phyloP scores from a whole-genome alignment of 2,888 invertebrate genomes.

The Acanthosoma haemorrhoidale region DNA sequence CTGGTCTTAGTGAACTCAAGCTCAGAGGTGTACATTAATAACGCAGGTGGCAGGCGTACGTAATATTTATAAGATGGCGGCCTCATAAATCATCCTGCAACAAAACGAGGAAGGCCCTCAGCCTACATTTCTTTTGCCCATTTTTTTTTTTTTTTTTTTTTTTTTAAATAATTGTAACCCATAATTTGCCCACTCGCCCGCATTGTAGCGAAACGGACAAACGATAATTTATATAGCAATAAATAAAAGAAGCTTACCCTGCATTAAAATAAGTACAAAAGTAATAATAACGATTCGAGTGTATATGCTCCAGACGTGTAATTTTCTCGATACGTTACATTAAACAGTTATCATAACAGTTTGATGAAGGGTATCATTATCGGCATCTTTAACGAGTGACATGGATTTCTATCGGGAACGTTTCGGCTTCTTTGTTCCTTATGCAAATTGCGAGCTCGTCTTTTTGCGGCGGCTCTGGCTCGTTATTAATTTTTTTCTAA shows the following conservation, averaged over 20 bases:
- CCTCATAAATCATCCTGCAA: background rate
- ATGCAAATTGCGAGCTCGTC: too few species aligned
- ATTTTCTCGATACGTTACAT: conserved; percentile 7
- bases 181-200: background rate
- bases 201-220: too few species aligned
- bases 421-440: background rate
- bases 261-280: background rate
- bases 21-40: too few species aligned
- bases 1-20: too few species aligned
- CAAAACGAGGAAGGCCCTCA: background rate
- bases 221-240: background rate
- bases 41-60: too few species aligned
- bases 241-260: background rate
- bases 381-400: background rate
- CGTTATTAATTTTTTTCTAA: too few species aligned
- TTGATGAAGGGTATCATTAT: background rate
- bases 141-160: too few species aligned
- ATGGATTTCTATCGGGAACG: background rate
- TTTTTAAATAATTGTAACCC: conserved; percentile 6
- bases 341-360: background rate
- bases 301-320: background rate
- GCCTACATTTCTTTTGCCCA: too few species aligned
- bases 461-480: too few species aligned
- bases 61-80: background rate
- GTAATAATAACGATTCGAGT: background rate